Conservation (phyloP, 2,888 invertebrate species). For the Crossocerus cetratus region DNA sequence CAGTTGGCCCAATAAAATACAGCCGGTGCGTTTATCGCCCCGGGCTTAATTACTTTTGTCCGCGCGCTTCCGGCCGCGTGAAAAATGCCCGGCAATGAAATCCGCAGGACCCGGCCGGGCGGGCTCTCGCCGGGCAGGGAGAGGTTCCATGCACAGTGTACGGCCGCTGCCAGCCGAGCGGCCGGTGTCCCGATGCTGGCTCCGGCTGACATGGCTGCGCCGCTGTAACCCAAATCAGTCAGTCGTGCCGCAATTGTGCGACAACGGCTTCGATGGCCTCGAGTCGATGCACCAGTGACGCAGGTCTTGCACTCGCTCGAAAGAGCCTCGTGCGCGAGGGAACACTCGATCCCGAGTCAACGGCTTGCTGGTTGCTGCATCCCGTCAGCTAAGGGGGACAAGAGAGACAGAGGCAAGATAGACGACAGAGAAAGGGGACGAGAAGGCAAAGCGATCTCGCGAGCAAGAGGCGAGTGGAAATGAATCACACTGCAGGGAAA, state of each 20-base stretch:
- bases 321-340: constrained; percentile 1
- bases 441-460: neutral
- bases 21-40: too few species aligned
- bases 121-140: too few species aligned
- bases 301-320: neutral
- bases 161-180: too few species aligned
- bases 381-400: neutral
- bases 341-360: neutral
- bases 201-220: too few species aligned
- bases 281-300: constrained; percentile 5
- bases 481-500: constrained; percentile 18
- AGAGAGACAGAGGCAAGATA: neutral
- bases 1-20: too few species aligned
- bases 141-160: too few species aligned
- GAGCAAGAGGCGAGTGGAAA: constrained; percentile 11
- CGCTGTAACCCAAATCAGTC: constrained; percentile 56
- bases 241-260: constrained; percentile 44
- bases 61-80: neutral
- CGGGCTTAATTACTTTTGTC: neutral
- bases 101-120: too few species aligned
- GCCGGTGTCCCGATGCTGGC: too few species aligned
- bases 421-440: constrained; percentile 18
- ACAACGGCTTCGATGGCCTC: constrained; percentile 42
- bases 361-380: neutral
- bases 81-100: constrained; percentile 13